Percentiles rank a stretch among this genome's conserved stretches.
These are phyloP conservation scores for Stenodema calcarata DNA, from an alignment of 2,888 invertebrate genomes.

Conservation along the genomic window DNA sequence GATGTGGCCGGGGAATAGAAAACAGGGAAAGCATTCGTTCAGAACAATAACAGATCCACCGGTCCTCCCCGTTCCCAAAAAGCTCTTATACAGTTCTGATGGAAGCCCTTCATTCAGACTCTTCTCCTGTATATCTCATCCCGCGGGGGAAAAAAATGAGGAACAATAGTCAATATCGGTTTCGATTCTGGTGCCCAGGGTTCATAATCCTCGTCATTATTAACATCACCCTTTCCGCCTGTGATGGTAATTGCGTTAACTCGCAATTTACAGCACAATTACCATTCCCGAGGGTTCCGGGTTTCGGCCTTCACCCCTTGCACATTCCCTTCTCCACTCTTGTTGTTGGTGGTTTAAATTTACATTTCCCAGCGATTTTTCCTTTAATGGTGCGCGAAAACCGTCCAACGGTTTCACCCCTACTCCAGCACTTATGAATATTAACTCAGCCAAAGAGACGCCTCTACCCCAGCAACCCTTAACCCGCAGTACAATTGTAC, in stretches of 20 bases:
- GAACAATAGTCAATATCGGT: conserved; percentile 33
- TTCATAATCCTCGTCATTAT: conserved; percentile 39
- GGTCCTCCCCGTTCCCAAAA: background rate
- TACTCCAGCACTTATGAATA: conserved; percentile 41
- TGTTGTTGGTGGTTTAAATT: conserved; percentile 27
- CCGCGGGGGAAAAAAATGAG: background rate
- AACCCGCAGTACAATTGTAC: conserved; percentile 39
- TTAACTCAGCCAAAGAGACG: conserved; percentile 39
- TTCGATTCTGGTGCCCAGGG: background rate
- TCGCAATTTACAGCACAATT: conserved; percentile 46
- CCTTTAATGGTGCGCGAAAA: conserved; percentile 48
- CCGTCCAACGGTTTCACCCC: conserved; percentile 31
- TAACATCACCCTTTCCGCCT: background rate
- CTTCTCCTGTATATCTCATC: background rate
- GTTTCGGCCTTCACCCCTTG: background rate
- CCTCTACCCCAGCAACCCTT: background rate
- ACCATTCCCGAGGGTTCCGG: conserved; percentile 3
- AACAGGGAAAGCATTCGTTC: conserved; percentile 14
- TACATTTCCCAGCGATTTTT: conserved; percentile 46
- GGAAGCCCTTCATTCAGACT: background rate
- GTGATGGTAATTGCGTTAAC: conserved; percentile 8
- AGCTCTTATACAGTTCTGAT: background rate
- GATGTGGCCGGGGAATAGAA: background rate
- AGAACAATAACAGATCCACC: conserved; percentile 37
- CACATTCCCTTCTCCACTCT: background rate